Evolutionary conservation across 1,140 invertebrate genomes (phyloP), one percentile per base, ranked within the genome.

Genomic region (Nasonia giraulti): DNA sequence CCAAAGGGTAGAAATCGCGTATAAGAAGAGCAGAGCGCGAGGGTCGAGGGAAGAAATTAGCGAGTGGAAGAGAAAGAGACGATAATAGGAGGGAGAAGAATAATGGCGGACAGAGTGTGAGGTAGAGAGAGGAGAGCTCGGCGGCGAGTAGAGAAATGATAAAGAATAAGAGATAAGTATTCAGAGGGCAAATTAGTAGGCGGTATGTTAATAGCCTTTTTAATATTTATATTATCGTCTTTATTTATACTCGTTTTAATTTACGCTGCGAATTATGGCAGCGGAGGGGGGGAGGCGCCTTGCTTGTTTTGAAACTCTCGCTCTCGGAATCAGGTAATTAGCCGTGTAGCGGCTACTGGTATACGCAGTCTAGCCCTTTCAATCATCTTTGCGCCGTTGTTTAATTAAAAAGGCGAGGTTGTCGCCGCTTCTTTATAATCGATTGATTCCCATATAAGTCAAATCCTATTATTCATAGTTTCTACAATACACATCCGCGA

Each of bases 181-280:
- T 84, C 76, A 69, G 76, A 77, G 73, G 55, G 69, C 31, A 78
- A 85, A 85, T 68, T 85, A 71, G 40, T 62, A 20, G n/a, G 40
- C 27, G 40, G 37, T 78, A 78, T 78, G 66, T 71, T 82, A 82
- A 82, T 78, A 37, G 40, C 68, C 74, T 78, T 81, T 27, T 82
- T 85, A 81, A 82, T 82, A 85, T 82, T 77, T 76, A 85, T 81
- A 69, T 62, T 80, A 27, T 74, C 20, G 75, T 80, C 44, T 83
- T 37, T 82, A 47, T 77, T 75, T 76, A 44, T 44, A 82, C 31
- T 55, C 69, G 11, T 50, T 44, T 55, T 47, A 80, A 31, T 27
- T 62, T 27, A 14, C 27, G n/a, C 27, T 20, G 55, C 20, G 20
- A 62, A 62, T 62, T 62, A 62, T 62, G 55, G 14, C 55, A 27